Percentiles rank a stretch among this genome's conserved stretches.
These are phyloP conservation scores for Rhamphomyia laevipes DNA, from an alignment of 2,888 invertebrate species.

Conservation along the genomic window DNA sequence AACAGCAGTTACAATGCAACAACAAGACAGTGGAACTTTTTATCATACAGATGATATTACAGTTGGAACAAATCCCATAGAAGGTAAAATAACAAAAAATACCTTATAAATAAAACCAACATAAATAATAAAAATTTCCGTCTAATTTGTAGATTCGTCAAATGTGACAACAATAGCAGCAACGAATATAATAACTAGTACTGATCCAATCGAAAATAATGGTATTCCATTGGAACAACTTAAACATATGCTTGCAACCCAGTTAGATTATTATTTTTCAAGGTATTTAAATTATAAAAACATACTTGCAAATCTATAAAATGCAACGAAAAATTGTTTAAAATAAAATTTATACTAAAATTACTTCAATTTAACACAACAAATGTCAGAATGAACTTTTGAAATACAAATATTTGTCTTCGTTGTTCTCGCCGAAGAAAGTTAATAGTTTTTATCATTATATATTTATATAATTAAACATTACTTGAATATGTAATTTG, in stretches of 20 bases:
- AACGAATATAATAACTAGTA: slow-evolving; percentile 8
- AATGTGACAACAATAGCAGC: no score
- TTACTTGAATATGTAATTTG: no score
- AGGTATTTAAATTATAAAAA: slow-evolving; percentile 43
- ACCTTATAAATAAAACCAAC: slow-evolving; percentile 19
- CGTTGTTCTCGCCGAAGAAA: no score
- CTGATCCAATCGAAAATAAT: slow-evolving; percentile 23
- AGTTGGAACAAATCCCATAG: slow-evolving; percentile 26
- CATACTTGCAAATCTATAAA: no score
- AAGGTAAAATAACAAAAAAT: slow-evolving; percentile 22
- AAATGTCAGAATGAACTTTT: no score
- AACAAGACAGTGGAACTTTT: slow-evolving; percentile 12
- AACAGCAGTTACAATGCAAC: slow-evolving; percentile 19
- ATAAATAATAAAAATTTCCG: slow-evolving; percentile 12
- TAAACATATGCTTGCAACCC: slow-evolving; percentile 64
- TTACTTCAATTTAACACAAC: slow-evolving; percentile 33
- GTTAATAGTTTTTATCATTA: no score
- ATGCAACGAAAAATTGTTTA: no score
- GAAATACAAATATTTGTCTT: no score
- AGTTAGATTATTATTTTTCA: slow-evolving; percentile 83
- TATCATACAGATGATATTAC: slow-evolving; percentile 16
- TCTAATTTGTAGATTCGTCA: slow-evolving; percentile 6
- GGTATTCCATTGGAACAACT: slow-evolving; percentile 59
- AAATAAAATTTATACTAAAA: no score
- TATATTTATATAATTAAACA: no score